Percentiles rank a stretch among this genome's conserved stretches.
phyloP scores from a whole-genome alignment of 1,140 invertebrate genomes.

The Aphelinus atriplicis region DNA sequence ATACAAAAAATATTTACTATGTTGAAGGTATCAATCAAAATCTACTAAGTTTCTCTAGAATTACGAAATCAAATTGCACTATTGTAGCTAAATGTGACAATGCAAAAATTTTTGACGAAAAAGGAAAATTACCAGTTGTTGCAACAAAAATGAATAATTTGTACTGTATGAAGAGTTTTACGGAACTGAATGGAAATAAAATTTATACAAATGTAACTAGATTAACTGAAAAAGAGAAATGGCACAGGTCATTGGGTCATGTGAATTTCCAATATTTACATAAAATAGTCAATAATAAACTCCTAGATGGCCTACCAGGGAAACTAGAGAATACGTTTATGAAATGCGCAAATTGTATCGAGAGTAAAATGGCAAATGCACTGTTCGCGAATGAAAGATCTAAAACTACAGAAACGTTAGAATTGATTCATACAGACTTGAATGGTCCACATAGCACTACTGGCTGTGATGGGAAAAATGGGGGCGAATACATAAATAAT shows the following conservation, averaged over 20 bases:
- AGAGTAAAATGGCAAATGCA: conserved; percentile 51
- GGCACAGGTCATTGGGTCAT: conserved; percentile 34
- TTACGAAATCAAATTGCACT: too few species aligned
- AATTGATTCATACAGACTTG: conserved; percentile 20
- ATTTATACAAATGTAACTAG: conserved; percentile 26
- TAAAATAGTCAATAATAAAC: conserved; percentile 26
- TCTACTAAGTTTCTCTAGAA: too few species aligned
- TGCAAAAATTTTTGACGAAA: conserved; percentile 37
- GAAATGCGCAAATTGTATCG: conserved; percentile 46
- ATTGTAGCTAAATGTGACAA: too few species aligned
- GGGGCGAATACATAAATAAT: conserved; percentile 14
- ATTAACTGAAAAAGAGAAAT: conserved; percentile 39
- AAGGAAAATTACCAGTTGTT: conserved; percentile 25
- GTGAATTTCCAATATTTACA: not conserved
- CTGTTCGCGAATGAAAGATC: conserved; percentile 58
- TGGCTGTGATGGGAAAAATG: conserved; percentile 14
- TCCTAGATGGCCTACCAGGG: conserved; percentile 25
- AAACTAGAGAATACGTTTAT: conserved; percentile 28
- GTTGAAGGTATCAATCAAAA: too few species aligned
- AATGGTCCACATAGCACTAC: too few species aligned
- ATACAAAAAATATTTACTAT: too few species aligned
- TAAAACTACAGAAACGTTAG: conserved; percentile 49
- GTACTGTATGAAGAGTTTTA: too few species aligned
- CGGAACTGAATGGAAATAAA: conserved; percentile 18
- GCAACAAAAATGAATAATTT: conserved; percentile 27